Conservation (phyloP, 37 sponge, comb jelly and placozoan genomes). For the Petrosia ficiformis region DNA sequence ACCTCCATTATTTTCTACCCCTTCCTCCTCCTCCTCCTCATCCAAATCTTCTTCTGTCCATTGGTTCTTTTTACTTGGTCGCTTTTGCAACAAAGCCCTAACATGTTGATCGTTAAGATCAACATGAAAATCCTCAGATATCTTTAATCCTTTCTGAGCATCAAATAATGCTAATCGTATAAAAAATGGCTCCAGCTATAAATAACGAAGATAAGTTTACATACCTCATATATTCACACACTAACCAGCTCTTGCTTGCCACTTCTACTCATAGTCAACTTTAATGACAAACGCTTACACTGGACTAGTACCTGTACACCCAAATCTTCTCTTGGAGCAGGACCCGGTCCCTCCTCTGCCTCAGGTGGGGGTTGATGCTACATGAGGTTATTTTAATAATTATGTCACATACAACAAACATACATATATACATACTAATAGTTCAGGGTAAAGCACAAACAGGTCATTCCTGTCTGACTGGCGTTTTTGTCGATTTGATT, state of each 20-base stretch:
- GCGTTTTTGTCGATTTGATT: too few species aligned
- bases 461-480: slow-evolving; percentile 50
- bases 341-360: not conserved
- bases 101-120: slow-evolving; percentile 69
- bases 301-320: slow-evolving; percentile 49
- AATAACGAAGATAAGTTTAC: not conserved
- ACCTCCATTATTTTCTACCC: too few species aligned
- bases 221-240: not conserved
- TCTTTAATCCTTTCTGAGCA: slow-evolving; percentile 72
- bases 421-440: slow-evolving; percentile 61
- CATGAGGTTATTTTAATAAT: not conserved
- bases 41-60: too few species aligned
- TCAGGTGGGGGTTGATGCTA: not conserved
- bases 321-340: slow-evolving; percentile 47
- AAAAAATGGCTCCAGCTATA: slow-evolving; percentile 90
- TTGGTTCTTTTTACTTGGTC: too few species aligned
- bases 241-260: slow-evolving; percentile 53
- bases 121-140: slow-evolving; percentile 89
- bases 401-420: not conserved
- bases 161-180: slow-evolving; percentile 76
- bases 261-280: slow-evolving; percentile 25
- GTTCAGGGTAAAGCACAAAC: slow-evolving; percentile 71
- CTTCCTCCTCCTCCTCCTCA: too few species aligned
- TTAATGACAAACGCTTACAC: slow-evolving; percentile 38
- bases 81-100: too few species aligned